Percentiles rank a stretch among this genome's conserved stretches.
These are phyloP conservation scores for Abscondita cerata DNA, from an alignment of 2,888 invertebrate species.

Conservation along the genomic window DNA sequence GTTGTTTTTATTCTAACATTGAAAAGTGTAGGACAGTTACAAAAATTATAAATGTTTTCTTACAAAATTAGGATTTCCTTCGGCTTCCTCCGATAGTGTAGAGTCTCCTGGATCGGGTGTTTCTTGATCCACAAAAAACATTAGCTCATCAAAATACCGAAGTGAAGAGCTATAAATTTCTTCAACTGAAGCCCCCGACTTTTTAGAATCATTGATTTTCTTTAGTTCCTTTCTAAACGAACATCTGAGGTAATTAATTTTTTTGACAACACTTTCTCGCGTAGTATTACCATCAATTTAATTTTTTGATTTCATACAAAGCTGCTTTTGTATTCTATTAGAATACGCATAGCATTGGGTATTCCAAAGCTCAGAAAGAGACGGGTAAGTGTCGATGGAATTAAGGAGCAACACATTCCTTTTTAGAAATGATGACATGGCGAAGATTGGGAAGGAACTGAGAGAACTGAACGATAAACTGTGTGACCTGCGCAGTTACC, in stretches of 20 bases:
- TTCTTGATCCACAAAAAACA: background rate
- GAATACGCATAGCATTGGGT: background rate
- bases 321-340: background rate
- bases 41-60: background rate
- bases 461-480: background rate
- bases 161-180: too few species aligned
- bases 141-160: background rate
- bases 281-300: background rate
- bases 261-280: background rate
- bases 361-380: background rate
- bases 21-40: background rate
- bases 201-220: background rate
- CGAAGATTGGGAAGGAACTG: background rate
- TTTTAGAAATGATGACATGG: background rate
- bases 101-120: background rate
- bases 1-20: too few species aligned
- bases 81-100: background rate
- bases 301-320: background rate
- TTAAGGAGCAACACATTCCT: background rate
- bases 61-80: background rate
- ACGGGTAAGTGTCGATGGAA: background rate
- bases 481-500: background rate
- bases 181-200: too few species aligned
- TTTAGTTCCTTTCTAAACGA: background rate
- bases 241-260: background rate